Evolutionary conservation across 37 sponge, comb jelly and placozoan genomes (phyloP).

Genomic region (Halichondria panicea): DNA sequence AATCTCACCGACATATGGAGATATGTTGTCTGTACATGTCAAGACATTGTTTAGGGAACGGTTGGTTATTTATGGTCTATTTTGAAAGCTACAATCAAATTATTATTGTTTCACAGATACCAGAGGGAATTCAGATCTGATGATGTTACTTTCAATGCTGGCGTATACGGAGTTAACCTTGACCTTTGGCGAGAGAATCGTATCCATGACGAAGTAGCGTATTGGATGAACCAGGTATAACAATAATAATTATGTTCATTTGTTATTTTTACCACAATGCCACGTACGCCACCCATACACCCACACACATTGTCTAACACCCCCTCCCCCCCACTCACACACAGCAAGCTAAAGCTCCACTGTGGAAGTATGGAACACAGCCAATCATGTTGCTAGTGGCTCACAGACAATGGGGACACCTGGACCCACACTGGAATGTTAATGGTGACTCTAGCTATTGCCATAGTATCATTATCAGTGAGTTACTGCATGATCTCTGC

Average conservation of each 20-base stretch:
- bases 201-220: conserved; percentile 44
- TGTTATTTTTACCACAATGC: no score
- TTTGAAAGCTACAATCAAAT: background rate
- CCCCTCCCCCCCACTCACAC: background rate
- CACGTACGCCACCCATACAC: no score
- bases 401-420: conserved; percentile 53
- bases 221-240: conserved; percentile 81
- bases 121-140: conserved; percentile 15
- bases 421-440: conserved; percentile 66
- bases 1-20: conserved; percentile 29
- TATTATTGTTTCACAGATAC: conserved; percentile 34
- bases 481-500: background rate
- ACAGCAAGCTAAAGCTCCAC: conserved; percentile 27
- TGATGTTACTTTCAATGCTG: conserved; percentile 79
- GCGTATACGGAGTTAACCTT: conserved; percentile 74
- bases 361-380: conserved; percentile 82
- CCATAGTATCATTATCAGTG: no score
- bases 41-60: conserved; percentile 25
- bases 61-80: conserved; percentile 6
- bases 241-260: no score
- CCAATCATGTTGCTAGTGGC: conserved; percentile 68
- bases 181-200: conserved; percentile 55
- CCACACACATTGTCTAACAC: background rate
- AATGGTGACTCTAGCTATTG: no score
- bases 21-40: conserved; percentile 38